These are phyloP conservation scores for Anomalospiza imberbis DNA, from an alignment of 2,797 vertebrate genomes.

Conservation along the genomic window DNA sequence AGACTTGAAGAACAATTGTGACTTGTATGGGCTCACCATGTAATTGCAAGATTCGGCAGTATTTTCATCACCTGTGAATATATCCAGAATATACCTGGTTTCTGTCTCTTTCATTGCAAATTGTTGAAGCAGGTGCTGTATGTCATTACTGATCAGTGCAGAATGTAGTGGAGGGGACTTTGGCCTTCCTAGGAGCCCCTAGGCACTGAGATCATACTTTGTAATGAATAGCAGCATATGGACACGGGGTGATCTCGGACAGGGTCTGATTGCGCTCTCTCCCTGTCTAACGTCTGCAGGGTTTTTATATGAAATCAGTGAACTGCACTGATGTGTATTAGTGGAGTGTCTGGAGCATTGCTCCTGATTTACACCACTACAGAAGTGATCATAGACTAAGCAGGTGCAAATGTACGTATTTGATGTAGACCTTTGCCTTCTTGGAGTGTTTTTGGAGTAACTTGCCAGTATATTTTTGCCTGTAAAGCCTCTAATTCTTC, in stretches of 20 bases:
- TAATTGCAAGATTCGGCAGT: neutral
- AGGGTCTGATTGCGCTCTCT: neutral
- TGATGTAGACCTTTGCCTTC: neutral
- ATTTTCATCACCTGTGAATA: neutral
- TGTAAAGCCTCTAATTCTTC: neutral
- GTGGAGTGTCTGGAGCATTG: neutral
- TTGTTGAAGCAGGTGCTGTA: conserved; percentile 32
- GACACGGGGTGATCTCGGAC: neutral
- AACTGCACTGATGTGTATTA: neutral
- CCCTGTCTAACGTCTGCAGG: neutral
- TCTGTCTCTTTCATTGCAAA: neutral
- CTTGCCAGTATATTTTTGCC: neutral
- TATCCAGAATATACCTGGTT: neutral
- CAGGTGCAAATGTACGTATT: neutral
- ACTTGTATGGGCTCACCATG: neutral
- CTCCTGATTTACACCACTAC: neutral
- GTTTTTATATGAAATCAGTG: neutral
- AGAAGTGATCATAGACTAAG: neutral
- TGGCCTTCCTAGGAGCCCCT: conserved; percentile 11
- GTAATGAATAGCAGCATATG: conserved; percentile 16
- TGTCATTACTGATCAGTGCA: conserved; percentile 19
- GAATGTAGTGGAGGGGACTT: neutral
- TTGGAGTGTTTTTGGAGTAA: neutral
- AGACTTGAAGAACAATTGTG: neutral
- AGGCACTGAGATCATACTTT: conserved; percentile 24